Conservation (phyloP, 1,140 invertebrate species). For the Solen grandis region DNA sequence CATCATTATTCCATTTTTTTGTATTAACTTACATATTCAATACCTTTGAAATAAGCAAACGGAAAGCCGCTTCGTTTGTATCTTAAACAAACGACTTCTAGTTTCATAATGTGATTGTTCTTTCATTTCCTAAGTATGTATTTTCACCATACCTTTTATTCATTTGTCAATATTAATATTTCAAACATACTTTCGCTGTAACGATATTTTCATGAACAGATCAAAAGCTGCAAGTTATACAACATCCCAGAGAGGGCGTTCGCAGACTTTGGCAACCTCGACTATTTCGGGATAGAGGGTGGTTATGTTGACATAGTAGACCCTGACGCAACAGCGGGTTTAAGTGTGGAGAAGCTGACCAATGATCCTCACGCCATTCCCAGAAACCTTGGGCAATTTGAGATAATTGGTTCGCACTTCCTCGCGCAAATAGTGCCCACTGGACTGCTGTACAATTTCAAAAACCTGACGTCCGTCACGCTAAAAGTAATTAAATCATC, state of each 20-base stretch:
- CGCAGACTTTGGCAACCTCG: not conserved
- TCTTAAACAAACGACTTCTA: too few relatives aligned
- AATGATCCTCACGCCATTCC: not conserved
- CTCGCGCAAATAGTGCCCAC: constrained; percentile 4
- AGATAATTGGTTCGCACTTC: not conserved
- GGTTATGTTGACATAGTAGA: constrained; percentile 18
- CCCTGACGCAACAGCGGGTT: constrained; percentile 15
- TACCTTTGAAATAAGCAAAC: too few relatives aligned
- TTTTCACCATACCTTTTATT: too few relatives aligned
- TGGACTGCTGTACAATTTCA: constrained; percentile 33
- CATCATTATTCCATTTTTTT: too few relatives aligned
- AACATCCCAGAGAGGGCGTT: constrained; percentile 14
- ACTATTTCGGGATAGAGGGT: constrained; percentile 19
- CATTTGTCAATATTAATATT: too few relatives aligned
- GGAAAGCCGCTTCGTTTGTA: too few relatives aligned
- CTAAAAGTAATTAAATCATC: constrained; percentile 21
- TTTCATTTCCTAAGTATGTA: too few relatives aligned
- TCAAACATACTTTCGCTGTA: too few relatives aligned
- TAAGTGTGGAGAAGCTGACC: constrained; percentile 8
- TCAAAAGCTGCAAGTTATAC: not conserved
- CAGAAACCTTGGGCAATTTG: constrained; percentile 14
- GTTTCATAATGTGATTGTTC: too few relatives aligned
- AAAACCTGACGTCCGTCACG: constrained; percentile 11
- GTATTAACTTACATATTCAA: too few relatives aligned
- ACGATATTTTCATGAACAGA: too few relatives aligned